Base-by-base conservation (phyloP, 2,797 vertebrate species). In the Semotilus atromaculatus region DNA sequence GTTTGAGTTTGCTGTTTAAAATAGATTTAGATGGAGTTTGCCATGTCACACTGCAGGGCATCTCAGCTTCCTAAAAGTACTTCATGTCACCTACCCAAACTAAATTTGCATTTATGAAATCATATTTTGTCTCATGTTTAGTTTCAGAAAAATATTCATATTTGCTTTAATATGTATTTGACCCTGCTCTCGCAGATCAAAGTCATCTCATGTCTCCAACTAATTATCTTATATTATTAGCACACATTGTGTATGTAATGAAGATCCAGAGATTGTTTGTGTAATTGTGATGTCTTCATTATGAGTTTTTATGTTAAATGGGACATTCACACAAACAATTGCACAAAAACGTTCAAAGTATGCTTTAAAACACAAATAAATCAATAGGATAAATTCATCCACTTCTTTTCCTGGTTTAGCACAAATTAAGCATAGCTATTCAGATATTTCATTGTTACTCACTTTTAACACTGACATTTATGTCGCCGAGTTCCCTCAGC, bases 401-500 rank as follows among this genome's bases (percentile, higher is more conserved):
- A 29, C 34, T 21, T 9, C 18, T 60, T 77, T 60, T 60, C 21
- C 10, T 72, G 7, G 53, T 72, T 43, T 34, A 72, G 11, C 53
- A 43, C 4, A 71, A 38, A 51, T 75, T 38, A 58, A 81, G 10
- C 11, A 40, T 48, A 75, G 45, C 58, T 48, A 40, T 53, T 82
- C 40, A 82, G 60, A 79, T 74, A 45, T 58, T 13, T 83, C 5
- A 53, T 70, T 34, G 58, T 73, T 58, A 72, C 26, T 26, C 31
- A 58, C 26, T 78, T 77, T 70, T 96, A 95, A 96, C 96, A 95
- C 93, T 88, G 94, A 97, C 96, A 97, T 97, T 96, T 97, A 96
- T 94, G 94, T 94, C 91, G 95, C 95, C 95, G 95, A 91, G 93
- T 93, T 90, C 84, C 75, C 94, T 92, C 93, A 95, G 95, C n/a